phyloP scores from a whole-genome alignment of 2,888 invertebrate species.

The Coecobrya sp. region DNA sequence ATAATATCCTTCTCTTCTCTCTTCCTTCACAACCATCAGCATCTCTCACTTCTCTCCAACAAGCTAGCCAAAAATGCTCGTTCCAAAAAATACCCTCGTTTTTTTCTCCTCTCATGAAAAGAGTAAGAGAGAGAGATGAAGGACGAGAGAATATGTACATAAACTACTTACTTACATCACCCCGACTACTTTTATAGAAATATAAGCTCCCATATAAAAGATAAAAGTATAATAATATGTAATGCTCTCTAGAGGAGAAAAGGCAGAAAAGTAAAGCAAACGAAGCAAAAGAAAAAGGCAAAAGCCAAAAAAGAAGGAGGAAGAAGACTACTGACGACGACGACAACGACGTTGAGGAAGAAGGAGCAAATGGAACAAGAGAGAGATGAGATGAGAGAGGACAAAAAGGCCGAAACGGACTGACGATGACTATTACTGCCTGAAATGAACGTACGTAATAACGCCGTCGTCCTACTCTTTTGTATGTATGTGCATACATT shows the following conservation, averaged over 20 bases:
- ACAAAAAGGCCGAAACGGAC: slow-evolving; percentile 20
- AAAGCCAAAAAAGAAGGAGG: slow-evolving; percentile 31
- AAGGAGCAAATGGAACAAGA: slow-evolving; percentile 27
- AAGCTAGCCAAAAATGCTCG: slow-evolving; percentile 65
- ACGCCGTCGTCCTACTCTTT: not conserved
- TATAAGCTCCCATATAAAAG: no score
- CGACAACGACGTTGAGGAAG: not conserved
- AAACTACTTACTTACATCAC: no score
- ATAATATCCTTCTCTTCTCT: slow-evolving; percentile 13
- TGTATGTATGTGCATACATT: not conserved
- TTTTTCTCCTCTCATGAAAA: slow-evolving; percentile 17
- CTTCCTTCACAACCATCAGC: not conserved
- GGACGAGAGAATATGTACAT: not conserved
- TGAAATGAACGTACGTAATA: slow-evolving; percentile 7
- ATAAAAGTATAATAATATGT: no score
- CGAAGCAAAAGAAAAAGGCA: slow-evolving; percentile 19
- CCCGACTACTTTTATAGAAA: not conserved
- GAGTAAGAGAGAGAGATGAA: not conserved
- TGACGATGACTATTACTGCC: not conserved
- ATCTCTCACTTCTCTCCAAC: not conserved
- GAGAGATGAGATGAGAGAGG: slow-evolving; percentile 17
- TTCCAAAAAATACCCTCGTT: slow-evolving; percentile 68
- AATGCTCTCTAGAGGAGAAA: not conserved
- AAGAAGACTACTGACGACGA: slow-evolving; percentile 10
- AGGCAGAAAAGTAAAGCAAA: slow-evolving; percentile 17